Base-by-base conservation (phyloP, 2,797 vertebrate genomes). In the Megaceryle alcyon region DNA sequence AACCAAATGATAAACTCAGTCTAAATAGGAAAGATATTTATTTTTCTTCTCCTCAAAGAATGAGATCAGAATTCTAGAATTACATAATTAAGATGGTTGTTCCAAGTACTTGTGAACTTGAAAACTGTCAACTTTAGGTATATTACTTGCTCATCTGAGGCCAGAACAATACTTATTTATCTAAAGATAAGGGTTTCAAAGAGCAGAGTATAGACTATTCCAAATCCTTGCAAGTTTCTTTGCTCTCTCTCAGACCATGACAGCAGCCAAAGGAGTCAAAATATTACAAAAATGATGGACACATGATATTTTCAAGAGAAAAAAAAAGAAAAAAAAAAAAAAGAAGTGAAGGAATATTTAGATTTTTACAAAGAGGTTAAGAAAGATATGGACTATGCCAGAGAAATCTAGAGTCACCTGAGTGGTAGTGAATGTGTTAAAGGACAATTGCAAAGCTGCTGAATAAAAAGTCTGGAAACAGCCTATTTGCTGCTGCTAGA, bases 321-420 rank as follows among this genome's bases (percentile, higher is more conserved):
- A 33, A 78, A 48, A 4, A 25, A 5, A 39, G 12, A 39, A 39
- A 39, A 33, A 78, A 48, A 4, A 39, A 39, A 39, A 13, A 39
- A 39, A 11, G 3, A 64, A 78, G 7, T 25, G 41, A 75, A 4
- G 3, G 3, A 70, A 49, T 65, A 76, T 49, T 78, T 65, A n/a
- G 7, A 53, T 79, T 90, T 75, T 71, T 20, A 7, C 6, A 53
- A 41, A 29, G 10, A 83, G 64, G 2, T 54, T 17, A 48, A 73
- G 20, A 80, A 87, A 76, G 0, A 33, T 71, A 44, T 7, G 14
- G 6, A 49, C 10, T 69, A 26, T 10, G 2, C 4, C 18, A 82
- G 6, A 71, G 16, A 68, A 78, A 49, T 0, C 0, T 25, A 5
- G 3, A 1, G 4, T 44, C 22, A 54, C 3, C 17, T 41, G 12